These are phyloP conservation scores for Perca schrenkii DNA, from an alignment of 2,113 vertebrate genomes.

Conservation along the genomic window DNA sequence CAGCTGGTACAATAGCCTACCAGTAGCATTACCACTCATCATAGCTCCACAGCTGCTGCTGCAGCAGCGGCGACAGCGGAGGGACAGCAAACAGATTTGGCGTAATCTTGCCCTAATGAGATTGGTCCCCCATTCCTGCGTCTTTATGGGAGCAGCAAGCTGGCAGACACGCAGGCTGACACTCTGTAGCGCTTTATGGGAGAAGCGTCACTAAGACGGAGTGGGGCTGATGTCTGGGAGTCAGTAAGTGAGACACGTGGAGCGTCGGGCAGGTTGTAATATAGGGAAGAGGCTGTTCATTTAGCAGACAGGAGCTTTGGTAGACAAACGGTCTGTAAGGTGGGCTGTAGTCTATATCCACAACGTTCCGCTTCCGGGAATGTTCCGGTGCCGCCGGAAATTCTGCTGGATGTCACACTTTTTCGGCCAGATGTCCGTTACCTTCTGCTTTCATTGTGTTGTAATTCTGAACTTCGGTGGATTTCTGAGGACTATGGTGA, in stretches of 20 bases:
- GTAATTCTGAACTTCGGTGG: too few species aligned
- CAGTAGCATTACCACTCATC: conserved; percentile 58
- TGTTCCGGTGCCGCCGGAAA: too few species aligned
- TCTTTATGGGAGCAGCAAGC: conserved; percentile 80
- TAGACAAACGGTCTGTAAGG: conserved; percentile 5
- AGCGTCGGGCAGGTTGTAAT: conserved; percentile 23
- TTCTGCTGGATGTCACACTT: too few species aligned
- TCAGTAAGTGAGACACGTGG: conserved; percentile 50
- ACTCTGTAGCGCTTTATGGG: conserved; percentile 62
- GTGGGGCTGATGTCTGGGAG: conserved; percentile 23
- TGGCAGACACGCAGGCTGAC: conserved; percentile 63
- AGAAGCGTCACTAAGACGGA: conserved; percentile 48
- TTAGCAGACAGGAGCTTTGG: conserved; percentile 14
- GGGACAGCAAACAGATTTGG: conserved; percentile 85
- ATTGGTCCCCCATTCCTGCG: conserved; percentile 80
- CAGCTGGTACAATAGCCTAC: conserved; percentile 52
- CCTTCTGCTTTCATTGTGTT: too few species aligned
- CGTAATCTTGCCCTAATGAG: conserved; percentile 86
- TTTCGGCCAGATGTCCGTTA: too few species aligned
- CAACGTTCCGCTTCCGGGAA: too few species aligned
- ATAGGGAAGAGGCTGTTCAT: conserved; percentile 9
- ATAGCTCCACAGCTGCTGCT: conserved; percentile 48
- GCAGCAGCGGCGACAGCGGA: conserved; percentile 50
- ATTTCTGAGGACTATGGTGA: too few species aligned
- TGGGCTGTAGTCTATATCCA: background rate